Base-by-base conservation (phyloP, 1,140 invertebrate genomes). In the Contarinia nasturtii region DNA sequence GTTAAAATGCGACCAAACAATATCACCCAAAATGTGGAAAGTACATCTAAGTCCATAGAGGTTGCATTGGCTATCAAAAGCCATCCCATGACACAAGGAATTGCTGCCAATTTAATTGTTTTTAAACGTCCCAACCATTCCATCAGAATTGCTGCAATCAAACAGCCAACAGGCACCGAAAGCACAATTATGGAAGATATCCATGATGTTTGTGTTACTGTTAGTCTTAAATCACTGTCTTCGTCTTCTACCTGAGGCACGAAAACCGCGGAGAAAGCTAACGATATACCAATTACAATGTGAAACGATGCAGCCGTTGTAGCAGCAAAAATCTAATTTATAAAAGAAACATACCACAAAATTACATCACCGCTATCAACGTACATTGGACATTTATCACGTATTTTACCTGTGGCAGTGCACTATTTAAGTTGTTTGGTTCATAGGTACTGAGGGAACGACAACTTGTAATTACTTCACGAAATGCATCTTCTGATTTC, bases 81-180 rank as follows among this genome's bases (percentile, higher is more conserved):
- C 73, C 76, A 82, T 2, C 80, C 79, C 2, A 69, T 45, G 0
- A 75, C 52, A 48, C 71, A 78, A 2, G 78, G 77, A 11, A 80
- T 53, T 1, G 71, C 61, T 1, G 74, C 68, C 2, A 77, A 49
- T 53, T 75, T 68, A 11, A 84, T 67, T 0, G 76, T 74, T 45
- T 65, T 67, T 53, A 77, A 65, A 45, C 80, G 58, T 14, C 80
- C 80, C 33, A 78, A 55, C 17, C 58, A 63, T 51, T 82, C 79
- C 59, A 81, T 75, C 2, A 73, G 50, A 49, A 70, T 69, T n/a
- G 74, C 68, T 36, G 68, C 67, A 12, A 71, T 41, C 0, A 74
- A 38, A 1, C 72, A 68, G 7, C 71, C 73, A 10, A 73, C 20
- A 2, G 73, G 70, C 2, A 71, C 67, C 15, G 65, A 61, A 2